Conservation (phyloP, 1,140 invertebrate species). For the Sitodiplosis mosellana region DNA sequence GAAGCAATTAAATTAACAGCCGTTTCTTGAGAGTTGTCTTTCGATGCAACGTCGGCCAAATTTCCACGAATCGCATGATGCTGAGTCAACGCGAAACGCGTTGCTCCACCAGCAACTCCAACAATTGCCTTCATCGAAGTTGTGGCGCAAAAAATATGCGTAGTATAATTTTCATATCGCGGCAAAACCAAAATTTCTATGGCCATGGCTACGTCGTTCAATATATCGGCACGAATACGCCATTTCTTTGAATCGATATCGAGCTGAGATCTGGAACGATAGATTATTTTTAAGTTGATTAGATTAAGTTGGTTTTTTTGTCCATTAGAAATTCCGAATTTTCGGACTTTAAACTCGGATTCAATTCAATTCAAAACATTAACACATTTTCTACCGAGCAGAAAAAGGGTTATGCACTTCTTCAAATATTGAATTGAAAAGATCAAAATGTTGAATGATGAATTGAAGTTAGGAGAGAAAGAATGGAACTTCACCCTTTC, state of each 20-base stretch:
- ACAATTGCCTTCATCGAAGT: conserved; percentile 55
- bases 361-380: neutral
- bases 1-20: conserved; percentile 79
- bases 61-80: conserved; percentile 81
- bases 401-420: neutral
- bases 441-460: too few relatives aligned
- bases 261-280: conserved; percentile 45
- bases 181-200: conserved; percentile 57
- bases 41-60: conserved; percentile 84
- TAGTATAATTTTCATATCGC: conserved; percentile 33
- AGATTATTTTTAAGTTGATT: neutral
- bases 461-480: too few relatives aligned
- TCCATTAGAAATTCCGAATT: neutral
- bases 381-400: neutral
- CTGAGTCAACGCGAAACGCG: conserved; percentile 77
- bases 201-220: conserved; percentile 80
- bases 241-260: conserved; percentile 81
- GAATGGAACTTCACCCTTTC: conserved; percentile 74
- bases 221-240: conserved; percentile 83
- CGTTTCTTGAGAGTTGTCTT: conserved; percentile 93
- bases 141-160: conserved; percentile 44
- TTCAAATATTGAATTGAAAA: too few relatives aligned
- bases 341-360: too few relatives aligned
- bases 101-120: conserved; percentile 82
- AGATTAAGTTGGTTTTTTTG: neutral